Percentiles rank a stretch among this genome's conserved stretches.
Conservation (phyloP, 2,888 invertebrate genomes). For the Iselma pallidipennis region DNA sequence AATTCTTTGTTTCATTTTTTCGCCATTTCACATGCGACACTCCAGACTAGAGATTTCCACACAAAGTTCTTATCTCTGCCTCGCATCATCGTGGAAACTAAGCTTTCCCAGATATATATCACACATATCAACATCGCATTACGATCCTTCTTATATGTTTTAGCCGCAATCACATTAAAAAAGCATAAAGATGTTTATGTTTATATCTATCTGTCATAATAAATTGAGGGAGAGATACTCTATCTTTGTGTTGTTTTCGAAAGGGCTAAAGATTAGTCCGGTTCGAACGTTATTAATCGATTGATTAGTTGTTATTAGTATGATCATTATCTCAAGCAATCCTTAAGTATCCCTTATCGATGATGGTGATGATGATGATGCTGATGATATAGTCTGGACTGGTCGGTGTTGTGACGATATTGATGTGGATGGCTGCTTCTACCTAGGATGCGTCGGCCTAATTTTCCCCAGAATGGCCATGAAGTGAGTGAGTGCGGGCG, state of each 20-base stretch:
- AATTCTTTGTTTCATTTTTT: slow-evolving; percentile 55
- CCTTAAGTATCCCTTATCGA: background rate
- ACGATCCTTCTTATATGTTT: slow-evolving; percentile 31
- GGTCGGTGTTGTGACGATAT: background rate
- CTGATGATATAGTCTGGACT: background rate
- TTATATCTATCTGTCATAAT: background rate
- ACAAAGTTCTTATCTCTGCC: slow-evolving; percentile 35
- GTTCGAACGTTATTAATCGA: background rate
- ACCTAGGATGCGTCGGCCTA: slow-evolving; percentile 35
- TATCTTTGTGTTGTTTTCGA: background rate
- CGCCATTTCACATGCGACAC: slow-evolving; percentile 19
- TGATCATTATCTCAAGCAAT: background rate
- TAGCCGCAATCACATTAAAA: slow-evolving; percentile 30
- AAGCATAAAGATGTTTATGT: slow-evolving; percentile 26
- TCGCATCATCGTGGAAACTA: slow-evolving; percentile 24
- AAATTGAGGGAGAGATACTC: background rate
- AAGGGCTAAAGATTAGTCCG: background rate
- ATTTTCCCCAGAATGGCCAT: slow-evolving; percentile 37
- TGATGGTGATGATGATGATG: background rate
- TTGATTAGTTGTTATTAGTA: background rate
- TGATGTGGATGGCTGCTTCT: background rate
- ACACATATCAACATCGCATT: slow-evolving; percentile 48
- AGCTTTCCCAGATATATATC: slow-evolving; percentile 43
- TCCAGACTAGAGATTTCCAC: slow-evolving; percentile 14
- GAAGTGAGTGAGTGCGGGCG: slow-evolving; percentile 43